phyloP scores from a whole-genome alignment of 1,140 invertebrate genomes.

The Mylabris phalerata region DNA sequence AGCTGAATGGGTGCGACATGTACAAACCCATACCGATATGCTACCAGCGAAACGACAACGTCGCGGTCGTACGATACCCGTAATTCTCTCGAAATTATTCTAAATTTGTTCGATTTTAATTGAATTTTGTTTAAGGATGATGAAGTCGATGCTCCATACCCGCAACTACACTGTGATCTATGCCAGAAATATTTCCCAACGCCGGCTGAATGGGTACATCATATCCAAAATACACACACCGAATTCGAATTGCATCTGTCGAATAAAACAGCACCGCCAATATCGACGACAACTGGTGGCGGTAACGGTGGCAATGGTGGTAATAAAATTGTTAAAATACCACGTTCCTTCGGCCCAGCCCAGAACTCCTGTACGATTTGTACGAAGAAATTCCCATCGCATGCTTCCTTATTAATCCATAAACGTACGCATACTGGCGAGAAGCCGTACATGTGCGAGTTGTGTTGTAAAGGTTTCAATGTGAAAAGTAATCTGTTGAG shows the following conservation, averaged over 20 bases:
- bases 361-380: conserved; percentile 64
- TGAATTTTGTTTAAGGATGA: conserved; percentile 43
- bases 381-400: conserved; percentile 67
- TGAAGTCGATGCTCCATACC: conserved; percentile 59
- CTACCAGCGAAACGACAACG: conserved; percentile 46
- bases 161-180: conserved; percentile 66
- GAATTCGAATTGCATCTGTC: conserved; percentile 74
- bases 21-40: conserved; percentile 64
- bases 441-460: conserved; percentile 62
- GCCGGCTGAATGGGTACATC: conserved; percentile 76
- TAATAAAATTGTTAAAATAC: conserved; percentile 8
- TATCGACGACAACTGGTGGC: neutral
- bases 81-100: neutral
- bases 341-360: conserved; percentile 29
- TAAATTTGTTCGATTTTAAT: neutral
- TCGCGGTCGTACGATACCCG: conserved; percentile 31
- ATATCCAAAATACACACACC: conserved; percentile 74
- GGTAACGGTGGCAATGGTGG: conserved; percentile 43
- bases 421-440: conserved; percentile 64
- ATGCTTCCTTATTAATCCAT: conserved; percentile 70
- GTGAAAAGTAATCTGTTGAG: conserved; percentile 68
- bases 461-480: conserved; percentile 71
- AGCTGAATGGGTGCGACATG: conserved; percentile 71
- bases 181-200: conserved; percentile 75
- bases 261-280: conserved; percentile 47